Conservation (phyloP, 2,113 vertebrate genomes). For the Hippotragus niger region DNA sequence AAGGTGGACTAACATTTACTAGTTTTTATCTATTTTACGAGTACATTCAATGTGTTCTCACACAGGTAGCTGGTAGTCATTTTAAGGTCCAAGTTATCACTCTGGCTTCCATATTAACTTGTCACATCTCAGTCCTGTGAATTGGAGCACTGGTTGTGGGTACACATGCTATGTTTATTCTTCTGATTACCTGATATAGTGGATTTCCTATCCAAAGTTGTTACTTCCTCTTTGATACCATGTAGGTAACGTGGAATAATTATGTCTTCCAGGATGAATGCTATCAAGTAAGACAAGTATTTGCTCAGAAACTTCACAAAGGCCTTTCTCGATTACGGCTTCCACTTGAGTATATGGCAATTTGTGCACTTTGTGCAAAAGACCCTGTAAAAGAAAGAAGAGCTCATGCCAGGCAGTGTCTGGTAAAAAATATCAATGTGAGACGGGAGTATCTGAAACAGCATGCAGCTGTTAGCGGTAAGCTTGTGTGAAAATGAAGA, state of each 20-base stretch:
- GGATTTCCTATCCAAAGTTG: not conserved
- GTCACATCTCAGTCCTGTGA: not conserved
- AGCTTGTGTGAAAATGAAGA: slow-evolving; percentile 56
- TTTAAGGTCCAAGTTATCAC: not conserved
- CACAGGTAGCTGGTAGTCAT: not conserved
- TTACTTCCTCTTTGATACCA: not conserved
- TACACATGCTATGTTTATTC: not conserved
- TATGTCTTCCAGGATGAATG: slow-evolving; percentile 91
- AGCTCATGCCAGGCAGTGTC: slow-evolving; percentile 96
- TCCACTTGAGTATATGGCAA: slow-evolving; percentile 97
- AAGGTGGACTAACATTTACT: not conserved
- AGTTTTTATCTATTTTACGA: slow-evolving; percentile 13
- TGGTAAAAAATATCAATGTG: slow-evolving; percentile 98
- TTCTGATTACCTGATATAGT: not conserved
- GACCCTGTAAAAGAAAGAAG: slow-evolving; percentile 97
- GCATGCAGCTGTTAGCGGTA: slow-evolving; percentile 97
- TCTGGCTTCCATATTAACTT: not conserved
- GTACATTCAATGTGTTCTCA: not conserved
- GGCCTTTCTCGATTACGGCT: slow-evolving; percentile 95
- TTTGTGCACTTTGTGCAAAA: slow-evolving; percentile 97
- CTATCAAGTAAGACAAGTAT: slow-evolving; percentile 98
- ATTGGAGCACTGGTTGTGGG: not conserved
- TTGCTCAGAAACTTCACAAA: slow-evolving; percentile 98
- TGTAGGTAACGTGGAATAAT: slow-evolving; percentile 5
- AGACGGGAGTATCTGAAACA: slow-evolving; percentile 98